These are phyloP conservation scores for Xenus cinereus DNA, from an alignment of 2,113 vertebrate genomes.

Conservation along the genomic window DNA sequence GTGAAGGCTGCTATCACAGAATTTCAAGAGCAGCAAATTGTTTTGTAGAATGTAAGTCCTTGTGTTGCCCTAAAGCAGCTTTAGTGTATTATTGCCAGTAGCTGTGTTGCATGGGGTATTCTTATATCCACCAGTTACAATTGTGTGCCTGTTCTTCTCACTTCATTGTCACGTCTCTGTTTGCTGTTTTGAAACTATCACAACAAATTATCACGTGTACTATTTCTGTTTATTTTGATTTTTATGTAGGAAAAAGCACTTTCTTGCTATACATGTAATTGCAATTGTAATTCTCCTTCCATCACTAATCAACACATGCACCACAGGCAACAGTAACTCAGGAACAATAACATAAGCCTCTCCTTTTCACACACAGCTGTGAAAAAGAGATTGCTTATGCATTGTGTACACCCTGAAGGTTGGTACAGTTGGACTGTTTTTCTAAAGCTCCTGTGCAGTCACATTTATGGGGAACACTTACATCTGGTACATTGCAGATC, in stretches of 20 bases:
- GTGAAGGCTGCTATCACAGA: neutral
- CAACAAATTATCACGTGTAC: neutral
- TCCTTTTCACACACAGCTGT: neutral
- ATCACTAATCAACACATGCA: neutral
- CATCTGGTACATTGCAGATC: neutral
- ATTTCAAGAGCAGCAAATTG: slow-evolving; percentile 23
- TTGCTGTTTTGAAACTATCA: neutral
- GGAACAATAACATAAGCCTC: neutral
- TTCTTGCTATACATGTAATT: neutral
- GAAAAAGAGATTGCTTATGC: neutral
- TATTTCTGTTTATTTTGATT: neutral
- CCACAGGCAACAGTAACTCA: neutral
- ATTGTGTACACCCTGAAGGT: neutral
- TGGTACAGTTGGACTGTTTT: neutral
- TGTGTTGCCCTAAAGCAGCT: neutral
- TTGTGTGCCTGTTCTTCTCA: neutral
- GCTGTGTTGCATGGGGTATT: neutral
- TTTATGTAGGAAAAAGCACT: neutral
- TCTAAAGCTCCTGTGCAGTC: neutral
- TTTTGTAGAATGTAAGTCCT: neutral
- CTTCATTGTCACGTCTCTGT: neutral
- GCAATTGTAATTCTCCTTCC: neutral
- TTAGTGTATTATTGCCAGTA: neutral
- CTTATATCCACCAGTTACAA: neutral
- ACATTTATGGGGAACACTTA: neutral